Evolutionary conservation across 2,113 vertebrate genomes (phyloP), one percentile per base, ranked within the genome.

Genomic region (Psilopsiagon aurifrons): DNA sequence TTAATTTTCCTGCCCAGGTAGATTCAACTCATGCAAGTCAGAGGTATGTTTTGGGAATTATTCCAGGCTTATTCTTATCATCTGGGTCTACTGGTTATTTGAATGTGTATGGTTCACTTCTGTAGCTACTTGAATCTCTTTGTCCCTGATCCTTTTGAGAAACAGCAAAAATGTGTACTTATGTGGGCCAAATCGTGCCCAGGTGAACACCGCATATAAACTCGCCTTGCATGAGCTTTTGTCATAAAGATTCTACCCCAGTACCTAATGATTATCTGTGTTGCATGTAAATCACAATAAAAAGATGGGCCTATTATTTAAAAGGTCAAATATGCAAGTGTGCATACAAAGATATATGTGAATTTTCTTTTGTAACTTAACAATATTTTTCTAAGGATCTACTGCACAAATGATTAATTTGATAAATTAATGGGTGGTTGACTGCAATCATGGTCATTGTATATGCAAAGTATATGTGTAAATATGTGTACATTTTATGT

Each of bases 231-330:
- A 20, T 0, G 3, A 79, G 37, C 49, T 79, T 79, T n/a, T 28
- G 23, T 88, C 28, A 47, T 91, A 74, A 41, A 39, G 59, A 90
- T 95, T 90, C 74, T 76, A 39, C 10, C 2, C 24, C 25, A 60
- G 52, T 89, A 79, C 66, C 15, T 57, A 52, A 60, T 37, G 54
- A 82, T 92, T 44, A 54, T 62, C 67, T 82, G 35, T 44, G 25
- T 54, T 49, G 41, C 67, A 90, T 33, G 68, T 84, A 90, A 94
- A 86, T 85, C 85, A 60, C 49, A 83, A 46, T 73, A 83, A 90
- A 86, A 87, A 95, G 91, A 86, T 88, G 94, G 49, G 29, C 13
- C 59, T 91, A 67, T n/a, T 94, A 88, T 92, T 95, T 76, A 69
- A 92, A 96, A 96, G 91, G 88, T 94, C 93, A 94, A 71, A 55